Conservation (phyloP, 1,140 invertebrate genomes). For the Aphaenogaster ashmeadi region DNA sequence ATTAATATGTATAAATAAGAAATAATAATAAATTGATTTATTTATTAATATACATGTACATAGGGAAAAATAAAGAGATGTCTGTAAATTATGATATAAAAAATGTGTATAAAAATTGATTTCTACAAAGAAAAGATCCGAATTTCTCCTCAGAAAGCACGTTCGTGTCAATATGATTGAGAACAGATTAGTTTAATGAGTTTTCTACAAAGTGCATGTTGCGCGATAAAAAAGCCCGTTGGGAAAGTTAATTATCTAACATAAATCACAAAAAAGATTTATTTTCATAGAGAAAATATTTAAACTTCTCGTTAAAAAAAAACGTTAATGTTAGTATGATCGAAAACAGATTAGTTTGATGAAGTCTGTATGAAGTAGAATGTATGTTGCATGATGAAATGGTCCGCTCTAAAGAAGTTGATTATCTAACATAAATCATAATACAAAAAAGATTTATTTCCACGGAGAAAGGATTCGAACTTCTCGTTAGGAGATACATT, state of each 20-base stretch:
- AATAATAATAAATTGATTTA: no score
- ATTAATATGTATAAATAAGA: no score
- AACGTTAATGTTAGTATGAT: neutral
- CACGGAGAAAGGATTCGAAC: neutral
- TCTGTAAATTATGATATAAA: neutral
- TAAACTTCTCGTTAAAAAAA: neutral
- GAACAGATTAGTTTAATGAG: neutral
- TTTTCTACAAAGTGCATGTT: neutral
- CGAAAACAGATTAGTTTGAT: conserved; percentile 4
- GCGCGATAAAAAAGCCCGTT: neutral
- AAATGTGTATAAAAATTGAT: neutral
- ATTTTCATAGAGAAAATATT: neutral
- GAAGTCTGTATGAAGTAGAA: neutral
- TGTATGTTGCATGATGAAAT: no score
- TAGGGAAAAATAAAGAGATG: neutral
- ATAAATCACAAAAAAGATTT: conserved; percentile 16
- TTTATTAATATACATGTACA: neutral
- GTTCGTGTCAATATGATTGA: neutral
- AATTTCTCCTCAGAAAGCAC: neutral
- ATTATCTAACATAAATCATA: conserved; percentile 14
- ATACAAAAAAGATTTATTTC: conserved; percentile 22
- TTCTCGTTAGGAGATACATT: neutral
- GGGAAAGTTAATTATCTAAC: neutral
- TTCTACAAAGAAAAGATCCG: neutral
- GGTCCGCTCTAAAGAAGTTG: neutral